Percentiles rank a stretch among this genome's conserved stretches.
These are phyloP conservation scores for Limnodromus scolopaceus DNA, from an alignment of 2,797 vertebrate genomes.

Conservation along the genomic window DNA sequence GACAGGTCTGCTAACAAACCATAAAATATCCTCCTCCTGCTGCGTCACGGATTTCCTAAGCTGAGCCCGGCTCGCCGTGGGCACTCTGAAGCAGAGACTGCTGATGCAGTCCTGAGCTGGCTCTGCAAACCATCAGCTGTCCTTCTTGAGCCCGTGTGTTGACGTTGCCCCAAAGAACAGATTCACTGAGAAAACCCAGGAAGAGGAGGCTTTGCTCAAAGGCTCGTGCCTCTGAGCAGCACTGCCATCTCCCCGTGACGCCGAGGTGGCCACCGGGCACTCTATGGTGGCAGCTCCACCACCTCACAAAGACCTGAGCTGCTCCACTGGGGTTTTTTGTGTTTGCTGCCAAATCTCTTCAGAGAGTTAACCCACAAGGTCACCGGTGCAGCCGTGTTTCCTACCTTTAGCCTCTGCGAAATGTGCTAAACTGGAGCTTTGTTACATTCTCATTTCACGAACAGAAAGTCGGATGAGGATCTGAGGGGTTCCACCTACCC, in stretches of 20 bases:
- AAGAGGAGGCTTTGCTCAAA: rapidly evolving
- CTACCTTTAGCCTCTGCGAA: background rate
- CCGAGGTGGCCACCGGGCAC: background rate
- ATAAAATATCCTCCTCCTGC: background rate
- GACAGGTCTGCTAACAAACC: background rate
- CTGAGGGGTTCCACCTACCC: background rate
- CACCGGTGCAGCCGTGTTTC: background rate
- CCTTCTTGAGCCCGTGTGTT: background rate
- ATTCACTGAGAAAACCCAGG: background rate
- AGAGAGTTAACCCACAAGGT: background rate
- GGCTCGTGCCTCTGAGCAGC: rapidly evolving
- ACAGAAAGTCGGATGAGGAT: background rate
- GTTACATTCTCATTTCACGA: background rate
- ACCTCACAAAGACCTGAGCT: background rate
- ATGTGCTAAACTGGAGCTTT: background rate
- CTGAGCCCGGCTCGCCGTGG: rapidly evolving
- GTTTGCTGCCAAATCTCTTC: background rate
- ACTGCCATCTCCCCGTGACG: rapidly evolving
- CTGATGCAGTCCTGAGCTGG: background rate
- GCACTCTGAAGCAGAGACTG: background rate
- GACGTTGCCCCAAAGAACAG: background rate
- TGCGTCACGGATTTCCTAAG: background rate
- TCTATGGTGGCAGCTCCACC: background rate
- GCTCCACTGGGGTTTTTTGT: background rate
- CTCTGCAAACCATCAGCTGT: background rate